Evolutionary conservation across 2,113 vertebrate species (phyloP).

Genomic region (Spheniscus mendiculus): DNA sequence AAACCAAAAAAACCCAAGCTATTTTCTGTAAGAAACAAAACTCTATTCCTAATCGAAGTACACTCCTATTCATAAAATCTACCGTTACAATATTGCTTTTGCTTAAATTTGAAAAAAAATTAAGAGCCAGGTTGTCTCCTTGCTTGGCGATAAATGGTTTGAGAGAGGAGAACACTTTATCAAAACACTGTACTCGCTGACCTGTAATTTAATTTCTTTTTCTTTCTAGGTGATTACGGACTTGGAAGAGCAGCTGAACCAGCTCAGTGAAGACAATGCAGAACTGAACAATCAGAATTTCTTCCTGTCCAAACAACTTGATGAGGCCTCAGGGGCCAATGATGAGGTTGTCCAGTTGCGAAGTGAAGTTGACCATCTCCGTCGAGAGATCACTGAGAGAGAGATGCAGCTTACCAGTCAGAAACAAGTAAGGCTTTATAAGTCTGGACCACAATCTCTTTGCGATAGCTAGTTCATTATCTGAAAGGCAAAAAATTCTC

Average conservation of each 20-base stretch:
- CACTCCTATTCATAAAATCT: not conserved
- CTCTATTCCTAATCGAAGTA: not conserved
- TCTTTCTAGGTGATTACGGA: slow-evolving; percentile 91
- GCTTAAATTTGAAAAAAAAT: not conserved
- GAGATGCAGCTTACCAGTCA: slow-evolving; percentile 99
- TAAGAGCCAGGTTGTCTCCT: not conserved
- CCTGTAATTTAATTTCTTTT: not conserved
- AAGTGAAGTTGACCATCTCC: slow-evolving; percentile 93
- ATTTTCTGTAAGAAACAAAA: not conserved
- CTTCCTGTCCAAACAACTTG: slow-evolving; percentile 96
- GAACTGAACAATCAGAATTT: slow-evolving; percentile 98
- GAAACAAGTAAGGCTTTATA: slow-evolving; percentile 82
- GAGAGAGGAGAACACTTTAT: not conserved
- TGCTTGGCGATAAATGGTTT: not conserved
- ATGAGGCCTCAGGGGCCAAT: slow-evolving; percentile 89
- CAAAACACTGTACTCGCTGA: not conserved
- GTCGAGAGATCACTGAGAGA: slow-evolving; percentile 93
- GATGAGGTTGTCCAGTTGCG: slow-evolving; percentile 91
- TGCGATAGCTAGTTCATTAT: not conserved
- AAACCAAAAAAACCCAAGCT: not conserved
- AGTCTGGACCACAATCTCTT: not conserved
- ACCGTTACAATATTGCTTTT: not conserved
- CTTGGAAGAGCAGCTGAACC: slow-evolving; percentile 94
- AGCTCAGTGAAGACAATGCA: slow-evolving; percentile 92
- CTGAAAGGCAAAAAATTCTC: not conserved